These are phyloP conservation scores for Bombus huntii DNA, from an alignment of 1,140 invertebrate species.

Conservation along the genomic window DNA sequence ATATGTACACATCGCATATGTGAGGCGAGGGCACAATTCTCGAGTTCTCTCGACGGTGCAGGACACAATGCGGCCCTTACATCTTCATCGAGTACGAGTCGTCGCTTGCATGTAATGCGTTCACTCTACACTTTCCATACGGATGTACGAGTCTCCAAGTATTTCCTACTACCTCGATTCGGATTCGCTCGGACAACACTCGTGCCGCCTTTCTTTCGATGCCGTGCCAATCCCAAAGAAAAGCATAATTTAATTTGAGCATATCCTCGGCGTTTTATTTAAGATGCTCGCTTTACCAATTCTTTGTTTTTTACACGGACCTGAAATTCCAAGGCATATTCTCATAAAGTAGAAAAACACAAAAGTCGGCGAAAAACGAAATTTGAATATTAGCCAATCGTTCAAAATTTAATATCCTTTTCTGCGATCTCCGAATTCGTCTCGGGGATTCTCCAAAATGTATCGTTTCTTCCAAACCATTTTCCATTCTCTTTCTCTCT, in stretches of 20 bases:
- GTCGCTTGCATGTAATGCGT: conserved; percentile 61
- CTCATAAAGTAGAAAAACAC: neutral
- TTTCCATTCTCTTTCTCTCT: neutral
- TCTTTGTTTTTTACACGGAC: too few relatives aligned
- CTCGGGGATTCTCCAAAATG: neutral
- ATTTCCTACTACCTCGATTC: conserved; percentile 17
- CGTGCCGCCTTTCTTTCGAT: neutral
- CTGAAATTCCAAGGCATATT: neutral
- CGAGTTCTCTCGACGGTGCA: conserved; percentile 50
- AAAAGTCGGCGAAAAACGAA: neutral
- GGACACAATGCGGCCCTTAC: conserved; percentile 65
- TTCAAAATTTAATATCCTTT: neutral
- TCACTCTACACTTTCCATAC: conserved; percentile 53
- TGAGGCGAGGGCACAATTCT: neutral
- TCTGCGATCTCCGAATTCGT: neutral
- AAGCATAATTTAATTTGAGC: neutral
- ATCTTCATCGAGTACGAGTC: conserved; percentile 64
- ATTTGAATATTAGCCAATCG: neutral
- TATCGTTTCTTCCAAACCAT: neutral
- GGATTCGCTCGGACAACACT: conserved; percentile 2
- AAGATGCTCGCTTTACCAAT: too few relatives aligned
- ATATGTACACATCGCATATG: neutral
- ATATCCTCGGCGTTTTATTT: too few relatives aligned
- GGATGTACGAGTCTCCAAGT: conserved; percentile 8
- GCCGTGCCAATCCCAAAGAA: neutral